Conservation (phyloP, 2,113 vertebrate species). For the Cebidichthys violaceus region DNA sequence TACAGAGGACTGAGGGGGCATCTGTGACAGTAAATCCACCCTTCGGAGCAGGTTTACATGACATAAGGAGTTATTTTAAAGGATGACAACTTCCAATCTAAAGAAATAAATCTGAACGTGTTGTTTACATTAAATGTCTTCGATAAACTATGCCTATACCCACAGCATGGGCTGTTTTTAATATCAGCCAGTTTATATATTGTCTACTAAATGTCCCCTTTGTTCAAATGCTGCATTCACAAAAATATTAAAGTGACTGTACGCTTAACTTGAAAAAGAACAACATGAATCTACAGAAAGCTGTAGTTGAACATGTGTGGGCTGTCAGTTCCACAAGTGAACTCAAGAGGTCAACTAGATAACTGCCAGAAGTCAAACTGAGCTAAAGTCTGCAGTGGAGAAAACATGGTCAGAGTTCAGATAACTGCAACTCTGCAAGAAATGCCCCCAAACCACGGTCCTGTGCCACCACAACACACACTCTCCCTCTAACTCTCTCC, state of each 20-base stretch:
- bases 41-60: neutral
- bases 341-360: slow-evolving; percentile 16
- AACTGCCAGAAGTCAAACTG: slow-evolving; percentile 26
- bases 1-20: neutral
- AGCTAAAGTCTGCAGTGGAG: slow-evolving; percentile 8
- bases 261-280: neutral
- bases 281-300: neutral
- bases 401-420: slow-evolving; percentile 1
- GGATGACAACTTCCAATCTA: neutral
- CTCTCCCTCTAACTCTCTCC: neutral
- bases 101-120: neutral
- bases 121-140: neutral
- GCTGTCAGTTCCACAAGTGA: slow-evolving; percentile 7
- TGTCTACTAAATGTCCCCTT: neutral
- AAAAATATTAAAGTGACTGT: neutral
- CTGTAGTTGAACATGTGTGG: slow-evolving; percentile 15
- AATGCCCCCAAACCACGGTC: neutral
- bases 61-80: neutral
- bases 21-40: neutral
- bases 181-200: neutral
- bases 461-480: neutral
- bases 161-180: neutral
- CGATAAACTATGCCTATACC: neutral
- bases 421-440: neutral
- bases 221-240: neutral